Evolutionary conservation across 35 echinoderm and acorn worm species (phyloP).

Genomic region (Apostichopus californicus): DNA sequence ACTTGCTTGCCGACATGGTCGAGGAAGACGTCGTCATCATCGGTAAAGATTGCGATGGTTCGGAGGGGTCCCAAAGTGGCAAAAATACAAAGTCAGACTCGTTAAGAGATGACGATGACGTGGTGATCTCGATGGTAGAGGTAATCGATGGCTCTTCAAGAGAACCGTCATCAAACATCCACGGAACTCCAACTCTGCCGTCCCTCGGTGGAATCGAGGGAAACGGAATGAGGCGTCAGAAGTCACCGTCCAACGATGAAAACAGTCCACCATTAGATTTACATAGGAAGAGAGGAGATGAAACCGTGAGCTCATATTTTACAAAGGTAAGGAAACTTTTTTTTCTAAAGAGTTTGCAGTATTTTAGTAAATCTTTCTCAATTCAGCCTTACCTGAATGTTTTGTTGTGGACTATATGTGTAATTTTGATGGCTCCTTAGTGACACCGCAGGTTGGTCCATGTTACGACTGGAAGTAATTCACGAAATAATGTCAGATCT

Average conservation of each 20-base stretch:
- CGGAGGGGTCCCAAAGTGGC: neutral
- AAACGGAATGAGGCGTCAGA: no score
- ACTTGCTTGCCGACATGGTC: slow-evolving; percentile 17
- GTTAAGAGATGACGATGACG: neutral
- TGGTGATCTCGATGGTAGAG: neutral
- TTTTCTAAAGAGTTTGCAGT: no score
- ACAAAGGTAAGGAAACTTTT: neutral
- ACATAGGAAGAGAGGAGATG: neutral
- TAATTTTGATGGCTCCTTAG: no score
- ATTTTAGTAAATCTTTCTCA: no score
- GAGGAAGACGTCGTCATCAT: neutral
- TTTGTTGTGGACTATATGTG: no score
- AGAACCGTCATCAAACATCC: neutral
- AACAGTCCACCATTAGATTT: neutral
- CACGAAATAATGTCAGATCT: no score
- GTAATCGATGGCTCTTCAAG: neutral
- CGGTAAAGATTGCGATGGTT: neutral
- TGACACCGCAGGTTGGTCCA: no score
- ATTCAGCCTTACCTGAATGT: no score
- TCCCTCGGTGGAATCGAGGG: neutral
- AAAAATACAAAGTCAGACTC: neutral
- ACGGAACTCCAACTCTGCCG: neutral
- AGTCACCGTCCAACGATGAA: neutral
- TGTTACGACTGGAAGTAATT: no score
- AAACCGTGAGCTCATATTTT: slow-evolving; percentile 7